These are phyloP conservation scores for Anabacerthia variegaticeps DNA, from an alignment of 2,797 vertebrate genomes.

Conservation along the genomic window DNA sequence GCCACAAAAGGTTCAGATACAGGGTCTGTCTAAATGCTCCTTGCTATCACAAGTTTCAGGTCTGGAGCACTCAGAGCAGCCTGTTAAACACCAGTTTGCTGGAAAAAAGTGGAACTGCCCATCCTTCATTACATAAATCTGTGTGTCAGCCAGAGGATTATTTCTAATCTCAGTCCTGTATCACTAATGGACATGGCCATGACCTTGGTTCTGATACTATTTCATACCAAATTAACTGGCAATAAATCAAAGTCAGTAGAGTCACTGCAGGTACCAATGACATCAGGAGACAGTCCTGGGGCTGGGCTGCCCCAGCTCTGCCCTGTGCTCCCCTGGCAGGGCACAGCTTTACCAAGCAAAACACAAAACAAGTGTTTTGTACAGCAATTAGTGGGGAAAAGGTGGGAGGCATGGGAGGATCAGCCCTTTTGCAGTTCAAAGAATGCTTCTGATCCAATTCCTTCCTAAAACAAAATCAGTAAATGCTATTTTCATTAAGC, in stretches of 20 bases:
- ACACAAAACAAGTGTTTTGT: neutral
- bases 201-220: neutral
- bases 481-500: neutral
- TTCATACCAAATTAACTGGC: neutral
- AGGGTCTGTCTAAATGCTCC: neutral
- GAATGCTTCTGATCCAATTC: neutral
- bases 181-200: accelerated
- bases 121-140: neutral
- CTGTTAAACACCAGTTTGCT: neutral
- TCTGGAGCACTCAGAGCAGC: accelerated
- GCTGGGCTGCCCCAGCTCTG: neutral
- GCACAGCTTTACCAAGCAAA: neutral
- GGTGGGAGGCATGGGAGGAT: neutral
- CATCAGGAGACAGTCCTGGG: neutral
- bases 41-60: neutral
- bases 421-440: neutral
- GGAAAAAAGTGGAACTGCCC: neutral
- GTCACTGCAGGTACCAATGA: neutral
- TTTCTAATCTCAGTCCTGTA: neutral
- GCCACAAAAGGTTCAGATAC: neutral
- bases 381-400: neutral
- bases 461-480: neutral
- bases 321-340: neutral
- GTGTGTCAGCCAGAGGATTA: neutral
- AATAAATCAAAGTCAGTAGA: neutral